These are phyloP conservation scores for Acrocephalus kingi DNA, from an alignment of 2,113 vertebrate genomes.

Conservation along the genomic window DNA sequence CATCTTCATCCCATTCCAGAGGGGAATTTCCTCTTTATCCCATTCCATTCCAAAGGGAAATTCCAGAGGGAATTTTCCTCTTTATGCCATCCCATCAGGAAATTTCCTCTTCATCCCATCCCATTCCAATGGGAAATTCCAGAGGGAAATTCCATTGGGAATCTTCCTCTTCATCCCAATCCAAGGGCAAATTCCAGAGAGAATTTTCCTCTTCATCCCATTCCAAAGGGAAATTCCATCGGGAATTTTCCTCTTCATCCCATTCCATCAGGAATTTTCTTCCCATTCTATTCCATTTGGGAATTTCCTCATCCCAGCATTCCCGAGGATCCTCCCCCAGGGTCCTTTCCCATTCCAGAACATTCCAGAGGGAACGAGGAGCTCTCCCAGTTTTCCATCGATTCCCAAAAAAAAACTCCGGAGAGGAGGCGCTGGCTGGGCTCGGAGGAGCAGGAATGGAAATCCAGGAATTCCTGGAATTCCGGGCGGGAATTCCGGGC, in stretches of 20 bases:
- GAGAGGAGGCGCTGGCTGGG: not conserved
- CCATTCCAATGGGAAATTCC: not conserved
- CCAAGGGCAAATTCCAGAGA: too few species aligned
- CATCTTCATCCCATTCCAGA: too few species aligned
- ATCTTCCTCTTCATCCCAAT: not conserved
- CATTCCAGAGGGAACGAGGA: not conserved
- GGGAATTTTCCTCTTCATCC: not conserved
- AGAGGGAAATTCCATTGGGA: not conserved
- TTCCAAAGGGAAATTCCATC: not conserved
- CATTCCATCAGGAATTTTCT: not conserved
- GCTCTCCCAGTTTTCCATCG: fast-evolving
- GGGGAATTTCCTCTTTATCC: too few species aligned
- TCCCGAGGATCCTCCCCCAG: not conserved
- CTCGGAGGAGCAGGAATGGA: not conserved
- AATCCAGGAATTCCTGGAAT: not conserved
- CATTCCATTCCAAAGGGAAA: too few species aligned
- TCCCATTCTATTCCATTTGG: not conserved
- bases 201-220: not conserved
- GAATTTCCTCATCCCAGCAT: not conserved
- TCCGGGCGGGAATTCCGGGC: not conserved
- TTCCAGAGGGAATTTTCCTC: not conserved
- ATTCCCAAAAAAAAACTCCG: not conserved
- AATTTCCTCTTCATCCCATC: too few species aligned
- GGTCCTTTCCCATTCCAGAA: not conserved
- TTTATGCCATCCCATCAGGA: too few species aligned